These are phyloP conservation scores for Megalopta genalis DNA, from an alignment of 1,140 invertebrate genomes.

Conservation along the genomic window DNA sequence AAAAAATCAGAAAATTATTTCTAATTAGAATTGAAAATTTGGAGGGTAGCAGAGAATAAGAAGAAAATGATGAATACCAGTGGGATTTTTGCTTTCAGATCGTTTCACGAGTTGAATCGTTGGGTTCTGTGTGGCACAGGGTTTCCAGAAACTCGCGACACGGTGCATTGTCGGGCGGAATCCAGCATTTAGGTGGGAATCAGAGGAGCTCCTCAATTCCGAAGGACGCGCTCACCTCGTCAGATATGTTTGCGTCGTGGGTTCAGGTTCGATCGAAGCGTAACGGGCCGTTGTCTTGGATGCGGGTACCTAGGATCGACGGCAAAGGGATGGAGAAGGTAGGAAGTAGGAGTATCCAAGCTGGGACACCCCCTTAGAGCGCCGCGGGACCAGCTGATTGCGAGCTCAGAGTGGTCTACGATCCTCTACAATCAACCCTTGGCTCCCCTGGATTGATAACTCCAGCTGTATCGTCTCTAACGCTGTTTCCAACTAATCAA, in stretches of 20 bases:
- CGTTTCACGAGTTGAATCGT: background rate
- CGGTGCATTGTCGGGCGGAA: background rate
- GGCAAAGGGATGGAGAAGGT: conserved; percentile 56
- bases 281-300: conserved; percentile 79
- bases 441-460: background rate
- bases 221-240: conserved; percentile 71
- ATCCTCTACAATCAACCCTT: conserved; percentile 6
- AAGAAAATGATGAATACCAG: too few relatives aligned
- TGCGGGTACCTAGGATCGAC: conserved; percentile 76
- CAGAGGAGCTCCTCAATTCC: conserved; percentile 62
- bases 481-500: too few relatives aligned
- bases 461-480: background rate
- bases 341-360: conserved; percentile 69
- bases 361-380: conserved; percentile 66
- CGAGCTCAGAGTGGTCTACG: conserved; percentile 38
- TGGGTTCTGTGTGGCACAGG: too few relatives aligned
- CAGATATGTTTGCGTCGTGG: conserved; percentile 76
- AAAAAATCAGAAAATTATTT: too few relatives aligned
- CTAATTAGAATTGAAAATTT: too few relatives aligned
- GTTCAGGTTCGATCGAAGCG: conserved; percentile 77
- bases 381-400: conserved; percentile 68
- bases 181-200: conserved; percentile 46
- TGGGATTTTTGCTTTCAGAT: too few relatives aligned
- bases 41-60: too few relatives aligned
- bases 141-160: background rate